Evolutionary conservation across 2,797 vertebrate genomes (phyloP).

Genomic region (Artibeus lituratus): DNA sequence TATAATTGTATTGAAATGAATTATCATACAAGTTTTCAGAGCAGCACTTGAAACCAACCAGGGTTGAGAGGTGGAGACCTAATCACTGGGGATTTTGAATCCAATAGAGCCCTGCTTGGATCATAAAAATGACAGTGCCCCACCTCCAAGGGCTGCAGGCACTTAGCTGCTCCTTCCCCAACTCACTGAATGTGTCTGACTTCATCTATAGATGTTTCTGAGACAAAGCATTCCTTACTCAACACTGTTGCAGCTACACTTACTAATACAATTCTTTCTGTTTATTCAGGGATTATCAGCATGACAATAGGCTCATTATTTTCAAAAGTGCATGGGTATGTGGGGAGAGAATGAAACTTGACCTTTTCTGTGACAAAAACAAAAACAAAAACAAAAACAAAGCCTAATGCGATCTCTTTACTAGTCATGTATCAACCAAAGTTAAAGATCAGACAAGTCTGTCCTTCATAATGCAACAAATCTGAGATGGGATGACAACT

Average conservation of each 20-base stretch:
- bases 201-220: conserved; percentile 26
- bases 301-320: neutral
- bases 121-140: neutral
- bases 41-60: conserved; percentile 73
- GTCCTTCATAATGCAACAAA: neutral
- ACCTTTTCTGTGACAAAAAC: neutral
- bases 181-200: conserved; percentile 3
- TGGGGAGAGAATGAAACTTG: neutral
- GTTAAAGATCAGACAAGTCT: neutral
- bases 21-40: conserved; percentile 69
- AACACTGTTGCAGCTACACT: neutral
- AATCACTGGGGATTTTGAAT: conserved; percentile 65
- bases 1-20: conserved; percentile 70
- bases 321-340: neutral
- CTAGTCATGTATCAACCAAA: neutral
- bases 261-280: neutral
- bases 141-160: conserved; percentile 37
- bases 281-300: neutral
- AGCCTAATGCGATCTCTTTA: neutral
- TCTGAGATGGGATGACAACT: neutral
- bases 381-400: neutral
- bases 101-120: neutral
- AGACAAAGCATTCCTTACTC: conserved; percentile 16
- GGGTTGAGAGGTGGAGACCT: conserved; percentile 57
- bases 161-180: conserved; percentile 33